These are phyloP conservation scores for Pseudachorutes palmiensis DNA, from an alignment of 1,140 invertebrate species.

Conservation along the genomic window DNA sequence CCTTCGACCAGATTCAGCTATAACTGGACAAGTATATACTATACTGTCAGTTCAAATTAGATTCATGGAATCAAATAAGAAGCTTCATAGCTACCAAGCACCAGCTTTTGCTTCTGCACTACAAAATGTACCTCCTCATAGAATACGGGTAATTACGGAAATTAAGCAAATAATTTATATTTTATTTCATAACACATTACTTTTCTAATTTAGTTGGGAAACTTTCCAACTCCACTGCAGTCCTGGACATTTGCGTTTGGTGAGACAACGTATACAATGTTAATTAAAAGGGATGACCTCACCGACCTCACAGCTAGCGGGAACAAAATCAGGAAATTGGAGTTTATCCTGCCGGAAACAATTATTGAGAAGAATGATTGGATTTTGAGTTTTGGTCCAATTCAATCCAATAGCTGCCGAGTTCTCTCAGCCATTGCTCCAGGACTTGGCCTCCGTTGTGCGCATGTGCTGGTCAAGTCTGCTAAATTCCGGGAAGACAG, in stretches of 20 bases:
- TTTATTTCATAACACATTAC: background rate
- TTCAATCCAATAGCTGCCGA: slow-evolving; percentile 13
- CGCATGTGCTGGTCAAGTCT: slow-evolving; percentile 12
- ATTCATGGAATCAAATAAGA: too few relatives aligned
- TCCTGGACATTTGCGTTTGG: background rate
- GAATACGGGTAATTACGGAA: background rate
- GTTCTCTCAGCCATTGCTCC: slow-evolving; percentile 5
- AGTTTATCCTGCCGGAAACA: slow-evolving; percentile 14
- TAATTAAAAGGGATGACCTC: slow-evolving; percentile 15
- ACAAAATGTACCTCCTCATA: background rate
- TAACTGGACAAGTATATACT: too few relatives aligned
- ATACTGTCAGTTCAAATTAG: too few relatives aligned
- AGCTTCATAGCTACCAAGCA: too few relatives aligned
- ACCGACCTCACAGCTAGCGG: slow-evolving; percentile 4
- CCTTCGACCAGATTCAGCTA: too few relatives aligned
- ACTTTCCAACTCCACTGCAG: slow-evolving; percentile 9
- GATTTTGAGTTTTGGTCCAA: slow-evolving; percentile 9
- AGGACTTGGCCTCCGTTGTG: slow-evolving; percentile 1
- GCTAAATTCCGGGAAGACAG: too few relatives aligned
- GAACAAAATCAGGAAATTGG: slow-evolving; percentile 16
- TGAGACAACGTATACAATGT: background rate
- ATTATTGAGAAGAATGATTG: background rate
- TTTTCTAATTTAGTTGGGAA: slow-evolving; percentile 9
- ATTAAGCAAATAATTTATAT: background rate
- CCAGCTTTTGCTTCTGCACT: too few relatives aligned